These are phyloP conservation scores for Bombus waltoni DNA, from an alignment of 1,140 invertebrate genomes.

Conservation along the genomic window DNA sequence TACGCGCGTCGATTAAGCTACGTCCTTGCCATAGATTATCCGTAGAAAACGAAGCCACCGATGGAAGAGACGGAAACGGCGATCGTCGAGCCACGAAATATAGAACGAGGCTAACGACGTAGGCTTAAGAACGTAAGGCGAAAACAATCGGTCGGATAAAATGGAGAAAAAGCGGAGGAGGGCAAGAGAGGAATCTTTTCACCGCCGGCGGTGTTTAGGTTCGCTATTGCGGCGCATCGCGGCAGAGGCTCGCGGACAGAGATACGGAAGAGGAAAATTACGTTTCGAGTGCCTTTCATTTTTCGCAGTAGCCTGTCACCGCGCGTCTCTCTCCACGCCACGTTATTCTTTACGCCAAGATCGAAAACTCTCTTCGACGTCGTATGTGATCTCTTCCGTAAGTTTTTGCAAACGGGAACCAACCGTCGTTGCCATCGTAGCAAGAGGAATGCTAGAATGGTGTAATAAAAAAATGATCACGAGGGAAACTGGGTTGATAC, in stretches of 20 bases:
- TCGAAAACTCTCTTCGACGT: neutral
- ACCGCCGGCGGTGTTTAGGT: neutral
- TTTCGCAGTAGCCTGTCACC: neutral
- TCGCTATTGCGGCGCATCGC: neutral
- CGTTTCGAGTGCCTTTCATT: constrained; percentile 17
- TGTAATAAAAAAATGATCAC: constrained; percentile 36
- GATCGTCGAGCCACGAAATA: neutral
- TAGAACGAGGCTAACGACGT: neutral
- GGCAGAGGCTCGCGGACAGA: neutral
- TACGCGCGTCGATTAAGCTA: neutral
- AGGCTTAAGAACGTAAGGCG: neutral
- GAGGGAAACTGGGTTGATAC: constrained; percentile 30
- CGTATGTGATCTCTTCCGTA: neutral
- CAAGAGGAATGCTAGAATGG: neutral
- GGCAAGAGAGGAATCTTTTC: neutral
- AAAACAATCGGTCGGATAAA: neutral
- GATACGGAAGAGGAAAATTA: constrained; percentile 7
- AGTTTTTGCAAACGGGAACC: neutral
- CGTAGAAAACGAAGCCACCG: neutral
- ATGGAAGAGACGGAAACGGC: neutral
- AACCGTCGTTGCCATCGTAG: neutral
- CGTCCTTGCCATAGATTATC: neutral
- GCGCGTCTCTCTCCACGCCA: neutral
- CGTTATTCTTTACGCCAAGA: neutral
- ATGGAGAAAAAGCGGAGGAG: neutral